Conservation (phyloP, 53 echinoderm and acorn worm genomes). For the Pentamera pediparva region DNA sequence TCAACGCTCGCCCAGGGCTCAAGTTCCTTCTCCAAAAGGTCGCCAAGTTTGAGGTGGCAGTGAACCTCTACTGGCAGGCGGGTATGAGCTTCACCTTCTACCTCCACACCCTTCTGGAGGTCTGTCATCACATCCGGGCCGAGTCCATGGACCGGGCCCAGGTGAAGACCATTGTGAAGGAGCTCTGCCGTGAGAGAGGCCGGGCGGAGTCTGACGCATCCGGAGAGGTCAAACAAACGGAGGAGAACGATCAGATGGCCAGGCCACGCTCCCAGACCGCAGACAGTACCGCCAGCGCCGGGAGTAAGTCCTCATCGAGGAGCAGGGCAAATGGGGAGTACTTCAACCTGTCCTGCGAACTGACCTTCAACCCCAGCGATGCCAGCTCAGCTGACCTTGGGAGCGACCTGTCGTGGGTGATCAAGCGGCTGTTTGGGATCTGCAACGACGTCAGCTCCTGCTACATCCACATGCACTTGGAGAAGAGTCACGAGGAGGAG, state of each 20-base stretch:
- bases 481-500: slow-evolving; percentile 34
- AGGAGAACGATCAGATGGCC: not conserved
- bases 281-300: slow-evolving; percentile 22
- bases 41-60: slow-evolving; percentile 91
- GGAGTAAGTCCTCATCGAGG: slow-evolving; percentile 10
- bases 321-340: slow-evolving; percentile 39
- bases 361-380: slow-evolving; percentile 64
- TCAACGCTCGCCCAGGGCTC: slow-evolving; percentile 87
- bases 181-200: slow-evolving; percentile 4
- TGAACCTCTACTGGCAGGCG: slow-evolving; percentile 95
- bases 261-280: slow-evolving; percentile 34
- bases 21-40: slow-evolving; percentile 99
- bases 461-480: slow-evolving; percentile 84
- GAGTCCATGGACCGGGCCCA: slow-evolving; percentile 59
- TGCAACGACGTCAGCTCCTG: slow-evolving; percentile 87
- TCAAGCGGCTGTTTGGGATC: slow-evolving; percentile 84
- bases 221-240: slow-evolving; percentile 25
- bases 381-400: not conserved
- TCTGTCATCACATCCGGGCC: slow-evolving; percentile 78
- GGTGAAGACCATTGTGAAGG: slow-evolving; percentile 60
- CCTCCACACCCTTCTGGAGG: slow-evolving; percentile 89
- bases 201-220: slow-evolving; percentile 16
- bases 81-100: slow-evolving; percentile 99
- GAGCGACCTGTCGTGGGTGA: slow-evolving; percentile 66
- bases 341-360: slow-evolving; percentile 62